phyloP scores from a whole-genome alignment of 2,113 vertebrate genomes.

The Saguinus imperator region DNA sequence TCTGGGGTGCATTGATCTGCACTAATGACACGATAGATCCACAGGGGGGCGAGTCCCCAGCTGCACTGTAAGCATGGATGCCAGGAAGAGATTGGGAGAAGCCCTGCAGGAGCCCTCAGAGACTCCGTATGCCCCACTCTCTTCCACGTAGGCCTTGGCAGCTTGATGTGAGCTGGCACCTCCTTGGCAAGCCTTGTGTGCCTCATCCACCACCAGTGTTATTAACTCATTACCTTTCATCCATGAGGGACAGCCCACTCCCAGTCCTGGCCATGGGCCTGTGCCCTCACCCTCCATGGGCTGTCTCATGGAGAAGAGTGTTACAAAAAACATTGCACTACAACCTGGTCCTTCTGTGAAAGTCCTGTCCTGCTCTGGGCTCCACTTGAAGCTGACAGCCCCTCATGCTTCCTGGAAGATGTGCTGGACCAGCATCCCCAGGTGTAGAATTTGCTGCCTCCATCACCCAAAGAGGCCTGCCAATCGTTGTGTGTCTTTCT shows the following conservation, averaged over 20 bases:
- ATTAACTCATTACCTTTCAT: constrained; percentile 32
- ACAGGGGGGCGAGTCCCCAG: neutral
- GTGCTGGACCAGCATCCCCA: neutral
- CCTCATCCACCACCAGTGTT: neutral
- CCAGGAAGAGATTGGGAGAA: neutral
- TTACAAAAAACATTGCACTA: neutral
- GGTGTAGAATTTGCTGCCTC: neutral
- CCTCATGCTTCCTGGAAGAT: neutral
- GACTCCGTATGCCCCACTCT: neutral
- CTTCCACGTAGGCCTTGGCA: neutral
- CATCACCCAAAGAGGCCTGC: neutral
- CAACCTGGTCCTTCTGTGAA: neutral
- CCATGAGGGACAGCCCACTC: neutral
- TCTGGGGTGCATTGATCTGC: neutral
- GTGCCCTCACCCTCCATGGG: neutral
- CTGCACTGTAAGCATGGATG: neutral
- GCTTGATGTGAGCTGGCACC: neutral
- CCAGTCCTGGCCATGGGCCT: neutral
- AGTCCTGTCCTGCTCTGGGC: neutral
- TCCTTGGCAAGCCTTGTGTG: neutral
- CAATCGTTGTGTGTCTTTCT: neutral
- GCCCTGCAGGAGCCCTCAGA: neutral
- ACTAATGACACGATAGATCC: constrained; percentile 17
- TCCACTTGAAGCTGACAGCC: neutral
- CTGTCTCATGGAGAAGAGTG: neutral